These are phyloP conservation scores for Choloepus didactylus DNA, from an alignment of 2,797 vertebrate genomes.

Conservation along the genomic window DNA sequence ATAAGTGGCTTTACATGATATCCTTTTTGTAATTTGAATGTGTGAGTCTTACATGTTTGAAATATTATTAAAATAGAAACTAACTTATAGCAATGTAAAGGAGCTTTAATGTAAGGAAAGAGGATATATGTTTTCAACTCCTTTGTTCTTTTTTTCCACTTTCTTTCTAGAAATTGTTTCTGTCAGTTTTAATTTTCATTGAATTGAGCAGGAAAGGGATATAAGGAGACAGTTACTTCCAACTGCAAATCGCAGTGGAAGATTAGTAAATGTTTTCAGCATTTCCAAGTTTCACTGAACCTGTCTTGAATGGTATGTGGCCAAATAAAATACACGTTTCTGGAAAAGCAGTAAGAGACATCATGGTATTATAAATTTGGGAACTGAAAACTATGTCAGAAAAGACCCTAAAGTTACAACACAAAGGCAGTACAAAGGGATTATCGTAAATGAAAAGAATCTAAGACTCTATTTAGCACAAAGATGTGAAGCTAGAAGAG, in stretches of 20 bases:
- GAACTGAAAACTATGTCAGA: slow-evolving; percentile 39
- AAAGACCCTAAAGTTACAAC: background rate
- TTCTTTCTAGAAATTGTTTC: slow-evolving; percentile 85
- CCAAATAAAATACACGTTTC: slow-evolving; percentile 57
- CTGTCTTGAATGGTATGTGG: slow-evolving; percentile 60
- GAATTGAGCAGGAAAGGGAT: slow-evolving; percentile 65
- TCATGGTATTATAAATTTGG: slow-evolving; percentile 35
- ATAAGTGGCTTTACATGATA: background rate
- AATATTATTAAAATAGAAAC: slow-evolving; percentile 62
- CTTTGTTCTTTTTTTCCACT: slow-evolving; percentile 83
- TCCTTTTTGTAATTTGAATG: slow-evolving; percentile 57
- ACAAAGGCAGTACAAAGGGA: background rate
- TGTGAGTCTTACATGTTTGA: slow-evolving; percentile 9
- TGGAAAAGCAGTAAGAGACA: slow-evolving; percentile 34
- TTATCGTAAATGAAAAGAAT: background rate
- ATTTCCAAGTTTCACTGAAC: slow-evolving; percentile 55
- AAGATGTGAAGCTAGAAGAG: background rate
- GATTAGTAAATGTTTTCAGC: slow-evolving; percentile 72
- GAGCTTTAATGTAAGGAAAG: slow-evolving; percentile 46
- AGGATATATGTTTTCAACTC: slow-evolving; percentile 62
- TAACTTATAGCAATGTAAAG: slow-evolving; percentile 1
- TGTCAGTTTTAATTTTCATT: slow-evolving; percentile 86
- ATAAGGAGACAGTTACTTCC: slow-evolving; percentile 73
- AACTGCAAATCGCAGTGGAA: slow-evolving; percentile 75
- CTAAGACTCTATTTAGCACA: background rate